Evolutionary conservation across 1,140 invertebrate genomes (phyloP), one percentile per base, ranked within the genome.

Genomic region (Drosophila fuyamai): DNA sequence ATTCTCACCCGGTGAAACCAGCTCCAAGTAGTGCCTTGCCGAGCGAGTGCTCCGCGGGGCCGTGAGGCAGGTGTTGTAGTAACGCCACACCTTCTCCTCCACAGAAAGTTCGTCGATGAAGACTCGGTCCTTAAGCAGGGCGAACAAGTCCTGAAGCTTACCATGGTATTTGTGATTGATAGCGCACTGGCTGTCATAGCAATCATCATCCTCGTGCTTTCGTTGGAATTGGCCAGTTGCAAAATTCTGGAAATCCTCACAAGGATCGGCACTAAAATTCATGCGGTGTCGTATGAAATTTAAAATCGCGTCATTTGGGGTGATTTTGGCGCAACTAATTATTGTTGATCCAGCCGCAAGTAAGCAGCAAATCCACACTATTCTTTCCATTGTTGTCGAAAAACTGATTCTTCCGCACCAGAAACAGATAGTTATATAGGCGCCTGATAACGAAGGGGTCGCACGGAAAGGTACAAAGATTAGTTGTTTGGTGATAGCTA

Each of bases 71-170:
- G 53, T 58, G 13, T 63, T 18, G 29, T 58, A 63, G 27, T 32
- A 63, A 12, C 23, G 53, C 53, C 38, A 63, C 16, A 63, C 60
- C 38, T 63, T 58, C 8, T 41, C 53, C 35, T 63, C 60, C 38
- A 63, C 60, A 12, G 53, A 43, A 38, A 32, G 7, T 32, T 14
- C 38, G 9, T 63, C 53, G 13, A 32, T 59, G 47, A 59, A 59
- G 12, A n/a, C 47, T 12, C 35, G 9, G 12, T 54, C 47, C 32
- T 54, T 14, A 0, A 59, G 29, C 1, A 35, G 13, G 14, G 36
- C 29, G 3, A 59, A n/a, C 2, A 59, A 0, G 4, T 13, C 1
- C 6, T 59, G 16, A 13, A 59, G 4, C 32, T 32, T 59, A 5
- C n/a, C 6, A 10, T 53, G 12, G 13, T 55, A 55, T n/a, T 38